A percentile compares a stretch with the other conserved stretches of the same genome.
Conservation (phyloP, 1,140 invertebrate species). For the Drosophila novamexicana region DNA sequence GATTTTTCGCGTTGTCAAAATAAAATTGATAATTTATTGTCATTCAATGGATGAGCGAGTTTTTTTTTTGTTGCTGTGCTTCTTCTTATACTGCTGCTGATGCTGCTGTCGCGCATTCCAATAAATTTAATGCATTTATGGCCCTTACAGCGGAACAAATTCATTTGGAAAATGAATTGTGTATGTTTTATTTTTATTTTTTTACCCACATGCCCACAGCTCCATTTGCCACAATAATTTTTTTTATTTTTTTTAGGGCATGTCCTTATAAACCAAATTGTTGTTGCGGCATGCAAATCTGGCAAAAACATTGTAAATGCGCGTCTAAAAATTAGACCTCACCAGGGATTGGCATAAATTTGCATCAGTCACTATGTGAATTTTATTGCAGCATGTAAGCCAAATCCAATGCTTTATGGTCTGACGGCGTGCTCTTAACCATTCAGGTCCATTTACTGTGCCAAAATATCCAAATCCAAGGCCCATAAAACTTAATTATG, state of each 20-base stretch:
- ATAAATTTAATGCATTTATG: slow-evolving; percentile 84
- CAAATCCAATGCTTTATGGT: slow-evolving; percentile 71
- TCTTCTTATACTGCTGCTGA: slow-evolving; percentile 36
- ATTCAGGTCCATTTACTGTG: slow-evolving; percentile 60
- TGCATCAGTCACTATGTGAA: slow-evolving; percentile 68
- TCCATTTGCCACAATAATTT: slow-evolving; percentile 41
- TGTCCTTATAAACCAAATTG: slow-evolving; percentile 40
- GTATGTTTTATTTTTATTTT: slow-evolving; percentile 51
- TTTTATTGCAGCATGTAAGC: slow-evolving; percentile 60
- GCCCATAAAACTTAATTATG: slow-evolving; percentile 80
- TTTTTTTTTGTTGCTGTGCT: slow-evolving; percentile 23
- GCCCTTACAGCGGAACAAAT: slow-evolving; percentile 81
- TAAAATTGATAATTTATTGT: slow-evolving; percentile 84
- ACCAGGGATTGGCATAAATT: slow-evolving; percentile 67
- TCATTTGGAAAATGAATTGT: slow-evolving; percentile 81
- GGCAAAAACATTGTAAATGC: slow-evolving; percentile 72
- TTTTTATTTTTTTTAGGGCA: slow-evolving; percentile 30
- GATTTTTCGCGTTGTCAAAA: slow-evolving; percentile 81
- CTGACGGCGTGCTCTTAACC: slow-evolving; percentile 29
- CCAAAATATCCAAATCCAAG: slow-evolving; percentile 75
- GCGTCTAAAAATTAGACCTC: slow-evolving; percentile 69
- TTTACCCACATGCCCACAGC: slow-evolving; percentile 13
- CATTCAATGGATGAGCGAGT: slow-evolving; percentile 73
- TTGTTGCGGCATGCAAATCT: slow-evolving; percentile 58
- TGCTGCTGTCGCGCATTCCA: slow-evolving; percentile 61